A percentile compares a stretch with the other conserved stretches of the same genome.
Conservation (phyloP, 2,888 invertebrate genomes). For the Dromius quadrimaculatus region DNA sequence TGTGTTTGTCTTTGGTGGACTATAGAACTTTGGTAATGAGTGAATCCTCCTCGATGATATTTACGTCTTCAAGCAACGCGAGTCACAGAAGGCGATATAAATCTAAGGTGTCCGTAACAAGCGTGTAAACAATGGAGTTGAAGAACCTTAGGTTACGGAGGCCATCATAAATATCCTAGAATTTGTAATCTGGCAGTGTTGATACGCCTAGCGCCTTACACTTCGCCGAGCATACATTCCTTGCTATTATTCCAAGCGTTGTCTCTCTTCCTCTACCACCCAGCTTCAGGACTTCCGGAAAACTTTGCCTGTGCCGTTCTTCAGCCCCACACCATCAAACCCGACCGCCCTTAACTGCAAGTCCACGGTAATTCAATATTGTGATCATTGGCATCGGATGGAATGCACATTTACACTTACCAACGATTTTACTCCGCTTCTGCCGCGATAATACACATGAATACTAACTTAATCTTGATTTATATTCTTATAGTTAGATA, state of each 20-base stretch:
- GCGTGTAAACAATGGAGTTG: constrained; percentile 67
- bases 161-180: constrained; percentile 66
- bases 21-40: no score
- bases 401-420: constrained; percentile 57
- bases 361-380: constrained; percentile 60
- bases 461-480: no score
- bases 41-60: neutral
- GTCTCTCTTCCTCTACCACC: constrained; percentile 18
- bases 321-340: constrained; percentile 32
- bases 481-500: no score
- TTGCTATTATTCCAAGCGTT: constrained; percentile 54
- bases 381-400: constrained; percentile 59
- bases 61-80: neutral
- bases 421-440: no score
- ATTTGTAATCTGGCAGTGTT: constrained; percentile 65
- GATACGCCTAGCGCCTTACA: constrained; percentile 61
- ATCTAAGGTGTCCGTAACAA: constrained; percentile 66
- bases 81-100: constrained; percentile 58
- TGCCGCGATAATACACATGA: no score
- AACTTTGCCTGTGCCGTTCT: constrained; percentile 51
- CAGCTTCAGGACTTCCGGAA: constrained; percentile 36
- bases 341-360: constrained; percentile 44
- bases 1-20: no score
- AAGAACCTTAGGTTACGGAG: constrained; percentile 65
- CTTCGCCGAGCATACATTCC: constrained; percentile 63